Base-by-base conservation (phyloP, 1,140 invertebrate genomes). In the Procambarus clarkii region DNA sequence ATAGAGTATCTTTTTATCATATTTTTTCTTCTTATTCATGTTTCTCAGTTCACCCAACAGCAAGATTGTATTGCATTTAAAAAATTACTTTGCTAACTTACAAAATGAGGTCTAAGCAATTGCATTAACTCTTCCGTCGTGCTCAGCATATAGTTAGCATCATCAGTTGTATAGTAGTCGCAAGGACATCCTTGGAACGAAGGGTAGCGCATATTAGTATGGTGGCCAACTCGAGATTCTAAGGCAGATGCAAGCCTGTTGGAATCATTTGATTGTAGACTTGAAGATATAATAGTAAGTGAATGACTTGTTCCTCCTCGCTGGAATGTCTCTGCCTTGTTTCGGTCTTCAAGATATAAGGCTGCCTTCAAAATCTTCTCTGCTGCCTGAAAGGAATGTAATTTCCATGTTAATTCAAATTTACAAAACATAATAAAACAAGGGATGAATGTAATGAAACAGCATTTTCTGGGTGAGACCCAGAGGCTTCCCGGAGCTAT, bases 351-450 rank as follows among this genome's bases (percentile, higher is more conserved):
- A 21, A 21, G 18, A 18, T 64, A 88, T 3, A 88, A 60, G 77
- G 48, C 48, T 15, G 86, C 86, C 24, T 45, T 60, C 18, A 88
- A 34, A n/a, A 81, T 34, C 77, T 88, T 88, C 44, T 88, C 86
- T 21, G 86, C 77, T 58, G 86, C 86, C 86, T 88, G 78, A 34
- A 24, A 15, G 4, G 2, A 24, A 78, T n/a, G 46, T 2, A 60
- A 5, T 24, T 71, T 15, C 34, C 34, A 34, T 34, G 34, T 34
- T 34, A 34, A 34, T 34, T 34, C 34, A 34, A 34, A 34, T 34
- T 34, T 34, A 34, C 34, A 34, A 34, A 34, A 34, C 34, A 34
- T 34, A 0, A 34, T 34, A 34, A 34, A 34, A 34, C 34, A 34
- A 34, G 34, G 34, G 34, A 34, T 34, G 34, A 34, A 34, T 34